A percentile compares a stretch with the other conserved stretches of the same genome.
Conservation (phyloP, 1,140 invertebrate genomes). For the Zaprionus nigranus region DNA sequence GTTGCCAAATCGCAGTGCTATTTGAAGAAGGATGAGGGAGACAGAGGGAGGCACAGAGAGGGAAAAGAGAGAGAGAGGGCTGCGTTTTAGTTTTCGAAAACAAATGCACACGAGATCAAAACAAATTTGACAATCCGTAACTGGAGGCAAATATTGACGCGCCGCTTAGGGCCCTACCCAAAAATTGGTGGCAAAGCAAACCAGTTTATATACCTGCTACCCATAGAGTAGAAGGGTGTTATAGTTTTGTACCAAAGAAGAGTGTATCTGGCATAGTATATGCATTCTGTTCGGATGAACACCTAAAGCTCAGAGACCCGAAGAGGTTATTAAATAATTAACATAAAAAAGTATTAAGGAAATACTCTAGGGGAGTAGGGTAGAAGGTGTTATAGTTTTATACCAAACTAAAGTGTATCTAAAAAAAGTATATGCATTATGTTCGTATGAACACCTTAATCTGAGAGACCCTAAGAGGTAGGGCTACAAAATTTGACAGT, state of each 20-base stretch:
- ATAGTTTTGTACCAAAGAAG: background rate
- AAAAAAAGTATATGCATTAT: no score
- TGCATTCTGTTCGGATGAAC: background rate
- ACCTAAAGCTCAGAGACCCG: no score
- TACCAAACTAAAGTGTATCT: no score
- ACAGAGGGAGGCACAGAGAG: background rate
- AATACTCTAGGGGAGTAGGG: no score
- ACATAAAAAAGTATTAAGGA: no score
- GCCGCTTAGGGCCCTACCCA: background rate
- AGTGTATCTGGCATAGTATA: background rate
- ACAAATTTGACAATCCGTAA: slow-evolving; percentile 20
- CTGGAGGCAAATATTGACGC: slow-evolving; percentile 13
- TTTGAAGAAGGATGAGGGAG: background rate
- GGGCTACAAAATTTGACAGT: no score
- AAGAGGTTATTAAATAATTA: no score
- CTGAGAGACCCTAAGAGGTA: no score
- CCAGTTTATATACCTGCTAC: background rate
- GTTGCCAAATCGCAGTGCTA: background rate
- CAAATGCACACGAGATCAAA: slow-evolving; percentile 14
- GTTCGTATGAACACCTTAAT: no score
- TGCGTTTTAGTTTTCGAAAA: slow-evolving; percentile 21
- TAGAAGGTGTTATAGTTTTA: no score
- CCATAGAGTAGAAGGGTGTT: no score
- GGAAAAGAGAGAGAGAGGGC: background rate
- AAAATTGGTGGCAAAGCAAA: slow-evolving; percentile 11